Percentiles rank a stretch among this genome's conserved stretches.
These are phyloP conservation scores for Caenorhabditis wallacei DNA, from an alignment of 2,888 invertebrate genomes.

Conservation along the genomic window DNA sequence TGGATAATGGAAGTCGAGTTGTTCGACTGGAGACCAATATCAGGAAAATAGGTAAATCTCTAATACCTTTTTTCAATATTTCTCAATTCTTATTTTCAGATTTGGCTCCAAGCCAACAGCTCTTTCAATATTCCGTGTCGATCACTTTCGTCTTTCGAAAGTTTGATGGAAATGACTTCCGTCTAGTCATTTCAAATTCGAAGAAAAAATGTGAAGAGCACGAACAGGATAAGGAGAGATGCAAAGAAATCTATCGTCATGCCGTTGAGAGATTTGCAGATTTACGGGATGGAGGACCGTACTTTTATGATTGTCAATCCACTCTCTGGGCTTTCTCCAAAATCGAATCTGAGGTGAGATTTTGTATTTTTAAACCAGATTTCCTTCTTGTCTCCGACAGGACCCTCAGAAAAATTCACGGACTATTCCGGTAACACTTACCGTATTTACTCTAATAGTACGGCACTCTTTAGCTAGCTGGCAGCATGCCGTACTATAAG, in stretches of 20 bases:
- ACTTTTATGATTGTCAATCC: slow-evolving; percentile 32
- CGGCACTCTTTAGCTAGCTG: too few species aligned
- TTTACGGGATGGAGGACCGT: background rate
- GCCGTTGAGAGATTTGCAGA: background rate
- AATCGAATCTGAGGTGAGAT: background rate
- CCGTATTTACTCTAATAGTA: too few species aligned
- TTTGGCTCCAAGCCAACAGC: background rate
- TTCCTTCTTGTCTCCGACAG: too few species aligned
- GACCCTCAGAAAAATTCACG: too few species aligned
- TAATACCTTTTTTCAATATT: background rate
- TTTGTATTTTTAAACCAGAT: too few species aligned
- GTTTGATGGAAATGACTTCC: background rate
- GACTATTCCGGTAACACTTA: too few species aligned
- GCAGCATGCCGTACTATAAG: too few species aligned
- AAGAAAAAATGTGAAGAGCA: background rate
- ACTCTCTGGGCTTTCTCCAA: slow-evolving; percentile 12
- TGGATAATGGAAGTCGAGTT: background rate
- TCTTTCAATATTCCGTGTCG: background rate
- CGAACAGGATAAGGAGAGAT: background rate
- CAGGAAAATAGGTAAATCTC: background rate
- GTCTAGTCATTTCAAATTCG: background rate
- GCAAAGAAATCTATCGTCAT: background rate
- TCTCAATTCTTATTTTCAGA: background rate
- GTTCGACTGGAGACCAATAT: background rate
- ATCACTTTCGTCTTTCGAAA: background rate